Percentiles rank a stretch among this genome's conserved stretches.
phyloP scores from a whole-genome alignment of 2,888 invertebrate species.

The Cephus rjabovi region DNA sequence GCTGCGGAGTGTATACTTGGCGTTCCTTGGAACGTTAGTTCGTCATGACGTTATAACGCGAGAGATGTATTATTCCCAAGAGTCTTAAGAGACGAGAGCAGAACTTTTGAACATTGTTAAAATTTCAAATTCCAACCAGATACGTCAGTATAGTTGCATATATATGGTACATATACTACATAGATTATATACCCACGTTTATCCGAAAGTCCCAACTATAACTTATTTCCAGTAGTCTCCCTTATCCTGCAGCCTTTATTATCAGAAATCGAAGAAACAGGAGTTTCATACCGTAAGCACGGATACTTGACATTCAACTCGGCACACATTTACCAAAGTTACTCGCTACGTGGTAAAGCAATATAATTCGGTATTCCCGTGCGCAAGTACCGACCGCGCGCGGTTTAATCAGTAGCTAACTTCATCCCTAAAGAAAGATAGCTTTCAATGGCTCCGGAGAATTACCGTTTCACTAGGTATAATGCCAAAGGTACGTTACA shows the following conservation, averaged over 20 bases:
- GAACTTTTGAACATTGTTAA: neutral
- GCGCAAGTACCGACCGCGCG: slow-evolving; percentile 31
- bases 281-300: neutral
- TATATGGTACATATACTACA: neutral
- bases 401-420: slow-evolving; percentile 59
- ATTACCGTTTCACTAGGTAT: neutral
- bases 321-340: slow-evolving; percentile 39
- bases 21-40: neutral
- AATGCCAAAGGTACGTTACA: neutral
- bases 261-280: neutral
- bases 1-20: neutral
- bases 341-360: slow-evolving; percentile 3
- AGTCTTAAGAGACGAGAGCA: neutral
- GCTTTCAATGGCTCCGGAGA: slow-evolving; percentile 31
- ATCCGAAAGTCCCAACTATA: neutral
- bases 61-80: neutral
- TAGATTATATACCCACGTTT: neutral
- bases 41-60: neutral
- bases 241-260: neutral
- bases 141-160: too few relatives aligned
- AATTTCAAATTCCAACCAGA: too few relatives aligned
- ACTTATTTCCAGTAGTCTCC: neutral
- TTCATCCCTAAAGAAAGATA: slow-evolving; percentile 39
- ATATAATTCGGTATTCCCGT: slow-evolving; percentile 44
- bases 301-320: slow-evolving; percentile 45